Evolutionary conservation across 2,113 vertebrate species (phyloP).

Genomic region (Ginglymostoma cirratum): DNA sequence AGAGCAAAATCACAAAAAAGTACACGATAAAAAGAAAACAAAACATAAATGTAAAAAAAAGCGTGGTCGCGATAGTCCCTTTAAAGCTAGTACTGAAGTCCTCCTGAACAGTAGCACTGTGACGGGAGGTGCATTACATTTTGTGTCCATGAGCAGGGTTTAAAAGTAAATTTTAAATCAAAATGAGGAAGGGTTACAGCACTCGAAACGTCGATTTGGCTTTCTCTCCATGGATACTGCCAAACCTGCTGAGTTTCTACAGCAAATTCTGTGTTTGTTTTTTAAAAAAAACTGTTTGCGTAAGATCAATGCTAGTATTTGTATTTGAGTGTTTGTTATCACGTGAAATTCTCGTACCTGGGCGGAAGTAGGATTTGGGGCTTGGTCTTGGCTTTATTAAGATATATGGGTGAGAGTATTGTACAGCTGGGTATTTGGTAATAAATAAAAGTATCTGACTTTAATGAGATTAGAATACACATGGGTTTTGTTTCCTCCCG

Average conservation of each 20-base stretch:
- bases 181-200: too few relatives aligned
- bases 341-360: conserved; percentile 11
- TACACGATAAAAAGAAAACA: background rate
- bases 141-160: background rate
- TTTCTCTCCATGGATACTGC: too few relatives aligned
- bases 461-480: background rate
- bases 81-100: background rate
- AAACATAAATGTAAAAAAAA: background rate
- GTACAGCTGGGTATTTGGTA: background rate
- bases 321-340: background rate
- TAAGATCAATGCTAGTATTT: background rate
- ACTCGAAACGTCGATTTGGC: too few relatives aligned
- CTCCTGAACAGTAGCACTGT: background rate
- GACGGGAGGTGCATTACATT: background rate
- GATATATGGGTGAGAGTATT: background rate
- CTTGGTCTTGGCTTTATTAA: background rate
- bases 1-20: background rate
- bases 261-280: too few relatives aligned
- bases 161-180: too few relatives aligned
- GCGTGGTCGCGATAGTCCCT: background rate
- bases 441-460: background rate
- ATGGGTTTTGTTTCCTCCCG: background rate
- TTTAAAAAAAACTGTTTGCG: background rate
- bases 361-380: background rate
- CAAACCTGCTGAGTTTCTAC: too few relatives aligned